A percentile compares a stretch with the other conserved stretches of the same genome.
These are phyloP conservation scores for Achatina immaculata DNA, from an alignment of 1,140 invertebrate genomes.

Conservation along the genomic window DNA sequence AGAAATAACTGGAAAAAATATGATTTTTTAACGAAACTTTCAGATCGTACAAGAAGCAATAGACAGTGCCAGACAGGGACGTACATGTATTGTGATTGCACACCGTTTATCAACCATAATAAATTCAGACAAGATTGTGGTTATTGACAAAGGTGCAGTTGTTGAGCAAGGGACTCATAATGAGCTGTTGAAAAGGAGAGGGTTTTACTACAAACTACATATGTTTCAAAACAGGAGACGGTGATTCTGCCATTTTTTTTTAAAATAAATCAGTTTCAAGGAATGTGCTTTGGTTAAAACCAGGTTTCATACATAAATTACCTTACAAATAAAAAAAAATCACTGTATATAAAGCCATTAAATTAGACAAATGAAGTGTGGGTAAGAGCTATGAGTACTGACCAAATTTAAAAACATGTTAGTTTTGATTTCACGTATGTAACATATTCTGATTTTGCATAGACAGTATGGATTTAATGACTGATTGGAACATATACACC, in stretches of 20 bases:
- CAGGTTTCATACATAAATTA: not conserved
- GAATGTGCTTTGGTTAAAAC: not conserved
- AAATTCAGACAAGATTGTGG: conserved; percentile 74
- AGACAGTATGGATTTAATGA: too few species aligned
- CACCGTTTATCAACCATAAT: conserved; percentile 75
- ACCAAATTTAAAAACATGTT: too few species aligned
- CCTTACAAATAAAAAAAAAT: not conserved
- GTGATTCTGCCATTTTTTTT: not conserved
- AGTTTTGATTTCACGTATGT: too few species aligned
- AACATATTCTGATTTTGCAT: too few species aligned
- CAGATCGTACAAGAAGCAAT: conserved; percentile 74
- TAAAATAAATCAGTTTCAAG: not conserved
- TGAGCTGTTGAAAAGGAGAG: conserved; percentile 66
- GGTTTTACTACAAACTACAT: conserved; percentile 57
- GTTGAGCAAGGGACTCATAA: conserved; percentile 73
- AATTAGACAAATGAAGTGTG: too few species aligned
- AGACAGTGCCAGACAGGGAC: conserved; percentile 66
- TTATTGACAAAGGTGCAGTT: conserved; percentile 72
- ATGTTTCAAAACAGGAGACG: conserved; percentile 36
- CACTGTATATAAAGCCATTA: not conserved
- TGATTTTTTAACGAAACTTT: too few species aligned
- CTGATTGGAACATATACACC: too few species aligned
- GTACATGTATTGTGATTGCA: conserved; percentile 74
- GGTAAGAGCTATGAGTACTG: too few species aligned
- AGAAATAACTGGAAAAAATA: too few species aligned